Base-by-base conservation (phyloP, 1,140 invertebrate genomes). In the Lasioglossum baleicum region DNA sequence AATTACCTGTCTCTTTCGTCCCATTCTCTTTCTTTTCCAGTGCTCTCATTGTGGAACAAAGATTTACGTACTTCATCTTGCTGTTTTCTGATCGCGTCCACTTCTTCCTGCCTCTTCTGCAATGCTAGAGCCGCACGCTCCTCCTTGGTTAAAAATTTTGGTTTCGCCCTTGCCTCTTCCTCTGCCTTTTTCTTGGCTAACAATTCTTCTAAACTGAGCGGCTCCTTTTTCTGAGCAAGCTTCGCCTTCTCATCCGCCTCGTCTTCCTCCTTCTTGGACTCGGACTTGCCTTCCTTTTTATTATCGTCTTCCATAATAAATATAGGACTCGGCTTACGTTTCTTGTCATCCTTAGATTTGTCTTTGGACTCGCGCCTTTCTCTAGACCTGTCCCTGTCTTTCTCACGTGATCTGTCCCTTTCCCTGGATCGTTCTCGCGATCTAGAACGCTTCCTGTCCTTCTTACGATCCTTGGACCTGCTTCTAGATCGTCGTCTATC, bases 121-220 rank as follows among this genome's bases (percentile, higher is more conserved):
- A 99, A 88, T 1, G 99, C 99, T 87, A 99, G 95, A 0, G 96
- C 96, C 2, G 96, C 96, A 90, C 99, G 94, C 93, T 99, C 98
- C 92, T 99, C 98, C 94, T 99, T 99, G 0, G 97, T 98, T 35
- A 99, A 93, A 93, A 99, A 99, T 67, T 99, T 98, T 0, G 99
- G 99, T 94, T 99, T 99, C 75, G 96, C 96, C 61, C 96, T 95
- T 35, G 97, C 97, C 86, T 97, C 97, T 92, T 99, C 98, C 91
- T 99, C 98, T 5, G 97, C 97, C 91, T 99, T 99, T 89, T 99
- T 99, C 90, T 99, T 99, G 0, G 98, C 96, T 26, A 99, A 92
- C 51, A 99, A 90, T 92, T 99, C 99, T 92, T 99, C 99, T 31
- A 99, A 93, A 61, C 98, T 99, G 7, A 99, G 93, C 0, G 99